A percentile compares a stretch with the other conserved stretches of the same genome.
These are phyloP conservation scores for Napeogenes inachia DNA, from an alignment of 2,888 invertebrate genomes.

Conservation along the genomic window DNA sequence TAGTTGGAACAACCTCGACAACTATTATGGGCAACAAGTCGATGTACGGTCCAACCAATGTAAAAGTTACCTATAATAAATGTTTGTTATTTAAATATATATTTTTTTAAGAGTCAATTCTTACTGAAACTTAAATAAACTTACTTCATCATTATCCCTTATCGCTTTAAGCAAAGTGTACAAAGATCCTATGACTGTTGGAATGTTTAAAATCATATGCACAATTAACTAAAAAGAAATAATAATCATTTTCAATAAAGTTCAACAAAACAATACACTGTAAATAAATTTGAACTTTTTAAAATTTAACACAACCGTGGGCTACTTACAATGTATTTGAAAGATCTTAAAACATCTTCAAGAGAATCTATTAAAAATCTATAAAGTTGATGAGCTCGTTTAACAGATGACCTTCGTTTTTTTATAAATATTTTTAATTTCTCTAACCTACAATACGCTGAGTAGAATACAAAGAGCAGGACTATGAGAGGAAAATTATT, in stretches of 20 bases:
- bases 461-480: background rate
- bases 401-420: background rate
- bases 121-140: background rate
- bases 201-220: background rate
- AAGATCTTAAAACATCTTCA: background rate
- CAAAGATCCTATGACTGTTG: background rate
- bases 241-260: too few species aligned
- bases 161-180: background rate
- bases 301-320: too few species aligned
- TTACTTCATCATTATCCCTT: background rate
- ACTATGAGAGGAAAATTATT: background rate
- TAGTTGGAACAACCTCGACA: conserved; percentile 6
- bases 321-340: background rate
- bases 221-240: background rate
- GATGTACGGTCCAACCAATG: background rate
- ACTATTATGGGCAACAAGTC: conserved; percentile 3
- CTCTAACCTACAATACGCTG: background rate
- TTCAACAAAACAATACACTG: too few species aligned
- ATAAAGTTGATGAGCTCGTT: background rate
- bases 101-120: too few species aligned
- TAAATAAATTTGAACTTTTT: too few species aligned
- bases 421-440: background rate
- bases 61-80: too few species aligned
- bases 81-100: too few species aligned
- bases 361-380: background rate